These are phyloP conservation scores for Labrus mixtus DNA, from an alignment of 2,113 vertebrate genomes.

Conservation along the genomic window DNA sequence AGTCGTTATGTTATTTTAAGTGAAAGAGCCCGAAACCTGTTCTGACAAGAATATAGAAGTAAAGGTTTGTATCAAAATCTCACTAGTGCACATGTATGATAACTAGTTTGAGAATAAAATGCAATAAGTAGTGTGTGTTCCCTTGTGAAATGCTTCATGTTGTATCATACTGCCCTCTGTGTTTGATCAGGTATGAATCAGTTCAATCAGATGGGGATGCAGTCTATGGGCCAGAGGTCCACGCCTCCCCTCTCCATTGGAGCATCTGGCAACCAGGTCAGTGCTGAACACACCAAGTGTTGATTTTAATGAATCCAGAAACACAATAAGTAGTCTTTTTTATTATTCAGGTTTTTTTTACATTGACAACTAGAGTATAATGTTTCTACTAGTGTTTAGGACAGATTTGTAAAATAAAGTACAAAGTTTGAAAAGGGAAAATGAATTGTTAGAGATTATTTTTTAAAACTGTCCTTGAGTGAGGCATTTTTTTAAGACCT, in stretches of 20 bases:
- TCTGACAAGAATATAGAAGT: not conserved
- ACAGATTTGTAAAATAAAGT: not conserved
- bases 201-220: slow-evolving; percentile 92
- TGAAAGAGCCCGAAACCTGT: not conserved
- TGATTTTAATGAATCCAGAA: not conserved
- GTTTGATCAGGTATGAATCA: slow-evolving; percentile 90
- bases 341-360: not conserved
- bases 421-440: too few species aligned
- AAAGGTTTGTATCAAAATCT: not conserved
- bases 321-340: not conserved
- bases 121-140: not conserved
- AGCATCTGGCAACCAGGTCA: slow-evolving; percentile 91
- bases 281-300: slow-evolving; percentile 7
- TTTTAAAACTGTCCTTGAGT: not conserved
- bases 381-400: not conserved
- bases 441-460: too few species aligned
- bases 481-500: not conserved
- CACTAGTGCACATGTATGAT: not conserved
- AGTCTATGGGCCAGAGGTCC: slow-evolving; percentile 89
- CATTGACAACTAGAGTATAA: not conserved
- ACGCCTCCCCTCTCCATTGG: slow-evolving; percentile 92
- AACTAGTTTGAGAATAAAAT: not conserved
- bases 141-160: not conserved
- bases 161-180: not conserved
- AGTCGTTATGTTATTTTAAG: not conserved